Percentiles rank a stretch among this genome's conserved stretches.
phyloP scores from a whole-genome alignment of 2,888 invertebrate species.

The Halocaridina rubra region DNA sequence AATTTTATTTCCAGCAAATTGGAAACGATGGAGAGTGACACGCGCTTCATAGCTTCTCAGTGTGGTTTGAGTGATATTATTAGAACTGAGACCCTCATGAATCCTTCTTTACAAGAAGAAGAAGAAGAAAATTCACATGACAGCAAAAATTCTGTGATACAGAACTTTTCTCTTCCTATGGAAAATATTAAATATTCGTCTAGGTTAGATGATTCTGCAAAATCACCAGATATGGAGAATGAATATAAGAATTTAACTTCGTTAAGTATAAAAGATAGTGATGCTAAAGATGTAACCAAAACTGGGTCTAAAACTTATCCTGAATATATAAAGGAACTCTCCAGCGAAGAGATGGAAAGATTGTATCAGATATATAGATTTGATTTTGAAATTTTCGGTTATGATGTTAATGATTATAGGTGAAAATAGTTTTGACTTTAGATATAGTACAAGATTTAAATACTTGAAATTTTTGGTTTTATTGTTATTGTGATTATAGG shows the following conservation, averaged over 20 bases:
- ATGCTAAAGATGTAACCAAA: not conserved
- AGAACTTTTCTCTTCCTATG: too few species aligned
- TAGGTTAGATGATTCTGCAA: not conserved
- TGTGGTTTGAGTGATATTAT: not conserved
- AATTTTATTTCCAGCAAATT: constrained; percentile 34
- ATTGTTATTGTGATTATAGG: too few species aligned
- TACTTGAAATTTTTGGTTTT: too few species aligned
- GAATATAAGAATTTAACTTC: not conserved
- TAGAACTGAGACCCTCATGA: not conserved
- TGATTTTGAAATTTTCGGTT: constrained; percentile 32
- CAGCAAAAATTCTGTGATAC: too few species aligned
- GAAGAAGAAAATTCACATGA: not conserved
- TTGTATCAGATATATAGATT: constrained; percentile 7
- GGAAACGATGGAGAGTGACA: constrained; percentile 19
- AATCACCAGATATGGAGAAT: not conserved
- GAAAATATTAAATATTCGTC: too few species aligned
- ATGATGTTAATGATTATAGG: not conserved
- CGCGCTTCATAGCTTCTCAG: constrained; percentile 3
- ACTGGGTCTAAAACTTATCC: not conserved
- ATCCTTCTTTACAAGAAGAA: not conserved
- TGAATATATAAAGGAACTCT: not conserved
- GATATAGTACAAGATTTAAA: too few species aligned
- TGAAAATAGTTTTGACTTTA: too few species aligned
- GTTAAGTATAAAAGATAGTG: not conserved
- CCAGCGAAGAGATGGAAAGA: not conserved